Evolutionary conservation across 2,113 vertebrate genomes (phyloP), one percentile per base, ranked within the genome.

Genomic region (Solea solea): DNA sequence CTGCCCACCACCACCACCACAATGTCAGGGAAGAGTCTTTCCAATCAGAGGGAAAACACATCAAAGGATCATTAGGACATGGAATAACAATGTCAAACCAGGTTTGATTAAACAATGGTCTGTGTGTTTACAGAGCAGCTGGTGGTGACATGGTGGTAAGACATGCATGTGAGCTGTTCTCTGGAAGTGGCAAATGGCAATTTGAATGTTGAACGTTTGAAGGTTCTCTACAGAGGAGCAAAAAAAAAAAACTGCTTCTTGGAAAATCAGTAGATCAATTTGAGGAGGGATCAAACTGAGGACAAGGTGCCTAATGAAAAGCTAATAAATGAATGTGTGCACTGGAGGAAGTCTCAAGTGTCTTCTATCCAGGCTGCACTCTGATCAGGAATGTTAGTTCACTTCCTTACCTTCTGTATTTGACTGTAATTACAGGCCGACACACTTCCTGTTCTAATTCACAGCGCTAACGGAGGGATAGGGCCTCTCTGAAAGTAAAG

Each of bases 321-420:
- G 60, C 57, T 83, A 82, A 88, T 87, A 83, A 87, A 88, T 85
- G 53, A 85, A 82, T 57, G 69, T 55, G 54, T 63, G 54, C 66
- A 68, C 56, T 40, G 53, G 50, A 71, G 74, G 81, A 90, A 83
- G 78, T 88, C 69, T 74, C 15, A 3, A 78, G 75, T 71, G 58
- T 86, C 74, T 68, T 80, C 55, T 28, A 75, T 70, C 64, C 51
- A 59, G 63, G 56, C 72, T 65, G 56, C 53, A 21, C 80, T 86
- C 74, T 80, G 83, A 91, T 90, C 84, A 74, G 84, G 85, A 91
- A 87, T 86, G 79, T 75, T 72, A 45, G 61, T 72, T 82, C 54
- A 77, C 80, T 86, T 84, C 81, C 83, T 78, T 83, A 83, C 74
- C 86, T 84, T 90, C 81, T 90, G 78, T 86, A 85, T 88, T 69